Percentiles rank a stretch among this genome's conserved stretches.
These are phyloP conservation scores for Fragum sueziense DNA, from an alignment of 2,888 invertebrate species.

Conservation along the genomic window DNA sequence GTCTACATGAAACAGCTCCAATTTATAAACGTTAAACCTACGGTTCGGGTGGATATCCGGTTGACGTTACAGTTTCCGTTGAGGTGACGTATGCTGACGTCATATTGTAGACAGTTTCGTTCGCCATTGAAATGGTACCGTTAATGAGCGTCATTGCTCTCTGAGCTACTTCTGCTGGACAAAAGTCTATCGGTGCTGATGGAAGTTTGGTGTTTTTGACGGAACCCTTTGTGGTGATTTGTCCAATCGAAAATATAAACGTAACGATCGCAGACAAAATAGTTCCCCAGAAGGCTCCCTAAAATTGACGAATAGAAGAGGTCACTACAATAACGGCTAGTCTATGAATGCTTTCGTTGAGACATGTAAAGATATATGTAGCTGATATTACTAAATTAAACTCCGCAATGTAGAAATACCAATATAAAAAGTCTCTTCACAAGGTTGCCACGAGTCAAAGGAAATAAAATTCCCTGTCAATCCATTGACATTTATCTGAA, in stretches of 20 bases:
- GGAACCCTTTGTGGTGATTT: constrained; percentile 51
- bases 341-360: too few species aligned
- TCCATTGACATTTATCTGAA: too few species aligned
- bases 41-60: constrained; percentile 32
- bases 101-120: constrained; percentile 5
- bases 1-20: too few species aligned
- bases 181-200: constrained; percentile 52
- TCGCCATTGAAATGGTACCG: constrained; percentile 5
- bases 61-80: constrained; percentile 13
- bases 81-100: constrained; percentile 15
- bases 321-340: too few species aligned
- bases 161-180: constrained; percentile 31
- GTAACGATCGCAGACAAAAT: constrained; percentile 43
- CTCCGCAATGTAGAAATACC: too few species aligned
- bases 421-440: too few species aligned
- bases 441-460: too few species aligned
- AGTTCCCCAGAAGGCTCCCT: constrained; percentile 60
- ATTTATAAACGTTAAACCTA: constrained; percentile 5
- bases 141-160: not conserved
- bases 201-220: constrained; percentile 58
- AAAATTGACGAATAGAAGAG: too few species aligned
- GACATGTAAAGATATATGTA: too few species aligned
- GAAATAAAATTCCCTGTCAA: too few species aligned
- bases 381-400: too few species aligned
- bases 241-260: constrained; percentile 53